Conservation (phyloP, 2,888 invertebrate species). For the Drosophila kuntzei region DNA sequence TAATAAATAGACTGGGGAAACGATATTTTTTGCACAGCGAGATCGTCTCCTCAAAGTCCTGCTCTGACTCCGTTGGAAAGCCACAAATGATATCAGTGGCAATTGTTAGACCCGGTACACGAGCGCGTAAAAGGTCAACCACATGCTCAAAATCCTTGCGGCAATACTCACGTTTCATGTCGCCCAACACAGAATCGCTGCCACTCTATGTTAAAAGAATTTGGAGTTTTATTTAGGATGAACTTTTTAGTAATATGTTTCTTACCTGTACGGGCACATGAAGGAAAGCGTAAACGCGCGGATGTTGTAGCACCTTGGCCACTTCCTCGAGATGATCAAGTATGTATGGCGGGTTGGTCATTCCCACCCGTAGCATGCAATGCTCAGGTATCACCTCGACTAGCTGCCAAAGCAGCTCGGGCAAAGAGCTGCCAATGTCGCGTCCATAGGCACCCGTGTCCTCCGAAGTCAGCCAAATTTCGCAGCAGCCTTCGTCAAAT, state of each 20-base stretch:
- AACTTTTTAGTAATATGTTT: background rate
- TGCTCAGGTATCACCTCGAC: constrained; percentile 89
- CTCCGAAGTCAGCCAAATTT: constrained; percentile 99
- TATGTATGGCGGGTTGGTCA: constrained; percentile 99
- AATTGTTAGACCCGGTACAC: constrained; percentile 95
- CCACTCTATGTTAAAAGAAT: constrained; percentile 88
- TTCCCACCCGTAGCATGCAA: constrained; percentile 95
- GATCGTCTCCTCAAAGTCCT: constrained; percentile 95
- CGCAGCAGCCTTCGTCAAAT: constrained; percentile 96
- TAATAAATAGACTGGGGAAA: constrained; percentile 98
- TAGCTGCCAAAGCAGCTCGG: constrained; percentile 93
- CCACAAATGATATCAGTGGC: constrained; percentile 99
- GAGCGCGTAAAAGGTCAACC: constrained; percentile 92
- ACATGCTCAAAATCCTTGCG: constrained; percentile 95
- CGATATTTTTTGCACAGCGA: constrained; percentile 92
- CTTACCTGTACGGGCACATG: constrained; percentile 96
- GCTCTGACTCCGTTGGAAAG: constrained; percentile 97
- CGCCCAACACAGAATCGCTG: constrained; percentile 96
- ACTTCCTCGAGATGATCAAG: constrained; percentile 96
- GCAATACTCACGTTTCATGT: constrained; percentile 98
- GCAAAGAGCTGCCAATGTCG: constrained; percentile 95
- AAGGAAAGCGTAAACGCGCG: constrained; percentile 96
- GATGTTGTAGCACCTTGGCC: constrained; percentile 93
- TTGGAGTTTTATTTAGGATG: too few relatives aligned
- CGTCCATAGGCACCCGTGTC: constrained; percentile 99